Conservation (phyloP, 1,140 invertebrate species). For the Vanessa atalanta region DNA sequence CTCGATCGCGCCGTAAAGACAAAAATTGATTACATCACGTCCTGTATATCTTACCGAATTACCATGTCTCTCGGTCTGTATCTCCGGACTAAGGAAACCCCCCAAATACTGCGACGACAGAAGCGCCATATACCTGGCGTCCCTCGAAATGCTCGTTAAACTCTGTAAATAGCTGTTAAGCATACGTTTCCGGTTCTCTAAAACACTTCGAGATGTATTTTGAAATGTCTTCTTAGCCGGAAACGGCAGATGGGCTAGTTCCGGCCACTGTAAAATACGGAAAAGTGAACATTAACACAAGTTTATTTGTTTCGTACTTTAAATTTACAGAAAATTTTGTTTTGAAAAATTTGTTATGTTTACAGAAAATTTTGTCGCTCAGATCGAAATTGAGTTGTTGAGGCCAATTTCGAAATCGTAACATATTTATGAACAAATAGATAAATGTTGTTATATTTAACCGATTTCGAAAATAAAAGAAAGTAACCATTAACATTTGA, state of each 20-base stretch:
- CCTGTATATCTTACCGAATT: slow-evolving; percentile 59
- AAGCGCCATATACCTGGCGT: slow-evolving; percentile 69
- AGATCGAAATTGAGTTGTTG: too few relatives aligned
- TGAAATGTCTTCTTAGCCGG: slow-evolving; percentile 97
- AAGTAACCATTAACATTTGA: too few relatives aligned
- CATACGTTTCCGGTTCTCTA: slow-evolving; percentile 92
- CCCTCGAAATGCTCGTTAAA: slow-evolving; percentile 62
- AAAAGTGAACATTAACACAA: not conserved
- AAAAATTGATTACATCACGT: not conserved
- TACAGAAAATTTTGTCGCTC: too few relatives aligned
- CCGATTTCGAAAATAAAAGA: too few relatives aligned
- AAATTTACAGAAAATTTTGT: too few relatives aligned
- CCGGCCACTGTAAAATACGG: slow-evolving; percentile 84
- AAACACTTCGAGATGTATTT: slow-evolving; percentile 92
- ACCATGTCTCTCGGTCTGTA: slow-evolving; percentile 85
- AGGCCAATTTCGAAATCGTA: too few relatives aligned
- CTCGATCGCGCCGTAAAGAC: not conserved
- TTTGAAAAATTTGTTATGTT: too few relatives aligned
- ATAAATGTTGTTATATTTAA: too few relatives aligned
- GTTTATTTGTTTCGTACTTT: not conserved
- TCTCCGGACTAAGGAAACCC: slow-evolving; percentile 90
- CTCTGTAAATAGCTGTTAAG: slow-evolving; percentile 91
- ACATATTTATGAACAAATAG: too few relatives aligned
- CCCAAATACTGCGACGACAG: slow-evolving; percentile 86
- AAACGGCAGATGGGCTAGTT: slow-evolving; percentile 89